A percentile compares a stretch with the other conserved stretches of the same genome.
Evolutionary conservation across 2,888 invertebrate genomes (phyloP).

Genomic region (Cerceris rybyensis): DNA sequence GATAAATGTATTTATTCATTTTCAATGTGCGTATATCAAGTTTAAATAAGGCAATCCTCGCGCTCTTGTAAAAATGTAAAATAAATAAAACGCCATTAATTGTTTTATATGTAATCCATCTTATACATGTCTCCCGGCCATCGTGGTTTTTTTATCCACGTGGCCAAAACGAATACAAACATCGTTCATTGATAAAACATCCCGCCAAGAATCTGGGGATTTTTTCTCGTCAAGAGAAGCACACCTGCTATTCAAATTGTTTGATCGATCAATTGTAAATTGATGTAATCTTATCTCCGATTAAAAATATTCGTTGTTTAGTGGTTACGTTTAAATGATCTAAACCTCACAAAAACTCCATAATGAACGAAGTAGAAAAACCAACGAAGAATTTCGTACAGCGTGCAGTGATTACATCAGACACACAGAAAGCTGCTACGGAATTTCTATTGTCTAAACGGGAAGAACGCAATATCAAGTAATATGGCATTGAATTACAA

Average conservation of each 20-base stretch:
- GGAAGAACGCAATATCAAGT: conserved; percentile 83
- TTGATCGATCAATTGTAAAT: conserved; percentile 63
- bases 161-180: background rate
- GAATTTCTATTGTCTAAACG: conserved; percentile 84
- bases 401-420: conserved; percentile 56
- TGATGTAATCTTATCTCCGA: background rate
- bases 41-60: conserved; percentile 31
- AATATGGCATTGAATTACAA: conserved; percentile 37
- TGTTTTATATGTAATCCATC: conserved; percentile 46
- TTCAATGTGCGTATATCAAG: conserved; percentile 27
- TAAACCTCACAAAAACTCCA: too few relatives aligned
- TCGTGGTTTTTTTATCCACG: background rate
- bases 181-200: background rate
- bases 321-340: too few relatives aligned
- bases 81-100: conserved; percentile 58
- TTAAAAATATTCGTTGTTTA: too few relatives aligned
- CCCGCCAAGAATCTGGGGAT: conserved; percentile 21
- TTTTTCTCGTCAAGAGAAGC: conserved; percentile 24
- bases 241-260: conserved; percentile 58
- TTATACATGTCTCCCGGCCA: conserved; percentile 6
- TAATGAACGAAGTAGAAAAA: conserved; percentile 31
- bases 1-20: conserved; percentile 35
- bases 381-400: conserved; percentile 57
- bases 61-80: conserved; percentile 62
- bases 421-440: conserved; percentile 82